Conservation (phyloP, 2,797 vertebrate species). For the Neoniphon sammara region DNA sequence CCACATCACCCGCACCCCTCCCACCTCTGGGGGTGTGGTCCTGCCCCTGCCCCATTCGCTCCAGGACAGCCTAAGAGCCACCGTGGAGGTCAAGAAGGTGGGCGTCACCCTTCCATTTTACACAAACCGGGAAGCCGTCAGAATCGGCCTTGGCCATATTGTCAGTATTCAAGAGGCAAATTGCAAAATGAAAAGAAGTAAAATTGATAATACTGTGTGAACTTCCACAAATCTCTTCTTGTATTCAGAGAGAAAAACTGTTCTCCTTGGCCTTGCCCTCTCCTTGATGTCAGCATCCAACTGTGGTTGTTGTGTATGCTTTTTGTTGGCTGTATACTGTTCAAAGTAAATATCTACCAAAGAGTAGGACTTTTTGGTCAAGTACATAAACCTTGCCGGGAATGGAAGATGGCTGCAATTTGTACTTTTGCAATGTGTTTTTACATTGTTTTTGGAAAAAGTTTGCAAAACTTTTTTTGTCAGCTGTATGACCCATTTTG, state of each 20-base stretch:
- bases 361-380: no score
- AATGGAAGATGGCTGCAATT: no score
- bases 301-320: not conserved
- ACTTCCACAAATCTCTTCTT: no score
- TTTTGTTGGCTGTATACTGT: not conserved
- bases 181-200: no score
- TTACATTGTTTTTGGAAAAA: no score
- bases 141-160: not conserved
- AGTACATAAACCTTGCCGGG: no score
- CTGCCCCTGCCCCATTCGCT: constrained; percentile 87
- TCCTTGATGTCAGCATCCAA: not conserved
- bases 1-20: constrained; percentile 88
- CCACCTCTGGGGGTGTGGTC: constrained; percentile 82
- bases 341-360: no score
- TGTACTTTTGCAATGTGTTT: no score
- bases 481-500: constrained; percentile 1
- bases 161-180: no score
- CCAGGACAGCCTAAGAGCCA: constrained; percentile 89
- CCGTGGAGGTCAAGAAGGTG: constrained; percentile 95
- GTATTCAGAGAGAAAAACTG: no score
- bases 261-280: no score
- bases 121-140: not conserved
- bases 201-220: no score
- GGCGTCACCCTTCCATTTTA: not conserved
- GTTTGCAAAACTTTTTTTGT: not conserved